Evolutionary conservation across 2,888 invertebrate species (phyloP).

Genomic region (Smittia sp.): DNA sequence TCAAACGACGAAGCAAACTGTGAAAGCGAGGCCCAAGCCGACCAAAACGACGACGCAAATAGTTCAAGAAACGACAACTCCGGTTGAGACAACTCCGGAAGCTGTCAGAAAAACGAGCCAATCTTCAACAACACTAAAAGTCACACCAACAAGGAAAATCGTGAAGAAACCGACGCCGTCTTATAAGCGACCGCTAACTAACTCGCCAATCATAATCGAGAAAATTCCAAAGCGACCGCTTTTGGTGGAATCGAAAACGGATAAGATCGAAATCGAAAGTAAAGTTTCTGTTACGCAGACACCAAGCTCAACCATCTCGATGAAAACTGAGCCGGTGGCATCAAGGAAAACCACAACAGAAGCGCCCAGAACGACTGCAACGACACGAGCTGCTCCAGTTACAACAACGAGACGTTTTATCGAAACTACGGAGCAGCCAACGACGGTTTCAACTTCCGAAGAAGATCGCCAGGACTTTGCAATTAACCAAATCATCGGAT

Average conservation of each 20-base stretch:
- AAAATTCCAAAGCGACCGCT: conserved; percentile 22
- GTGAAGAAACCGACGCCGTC: conserved; percentile 12
- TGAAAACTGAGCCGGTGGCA: conserved; percentile 16
- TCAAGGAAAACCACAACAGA: conserved; percentile 31
- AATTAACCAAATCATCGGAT: conserved; percentile 42
- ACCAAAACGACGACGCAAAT: conserved; percentile 53
- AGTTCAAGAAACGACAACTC: neutral
- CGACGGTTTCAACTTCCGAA: conserved; percentile 17
- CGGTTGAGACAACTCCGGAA: conserved; percentile 41
- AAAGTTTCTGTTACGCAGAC: neutral
- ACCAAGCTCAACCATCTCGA: conserved; percentile 41
- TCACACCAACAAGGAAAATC: conserved; percentile 38
- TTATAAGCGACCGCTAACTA: conserved; percentile 8
- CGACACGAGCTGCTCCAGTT: neutral
- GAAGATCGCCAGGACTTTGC: conserved; percentile 32
- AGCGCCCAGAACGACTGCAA: neutral
- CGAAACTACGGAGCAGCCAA: conserved; percentile 1
- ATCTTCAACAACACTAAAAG: conserved; percentile 44
- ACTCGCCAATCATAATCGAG: neutral
- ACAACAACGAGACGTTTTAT: neutral
- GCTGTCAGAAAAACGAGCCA: conserved; percentile 49
- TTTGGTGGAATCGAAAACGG: conserved; percentile 6
- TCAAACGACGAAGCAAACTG: neutral
- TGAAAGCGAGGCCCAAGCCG: conserved; percentile 48
- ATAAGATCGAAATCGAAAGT: neutral